Evolutionary conservation across 2,113 vertebrate genomes (phyloP).

Genomic region (Helogale parvula): DNA sequence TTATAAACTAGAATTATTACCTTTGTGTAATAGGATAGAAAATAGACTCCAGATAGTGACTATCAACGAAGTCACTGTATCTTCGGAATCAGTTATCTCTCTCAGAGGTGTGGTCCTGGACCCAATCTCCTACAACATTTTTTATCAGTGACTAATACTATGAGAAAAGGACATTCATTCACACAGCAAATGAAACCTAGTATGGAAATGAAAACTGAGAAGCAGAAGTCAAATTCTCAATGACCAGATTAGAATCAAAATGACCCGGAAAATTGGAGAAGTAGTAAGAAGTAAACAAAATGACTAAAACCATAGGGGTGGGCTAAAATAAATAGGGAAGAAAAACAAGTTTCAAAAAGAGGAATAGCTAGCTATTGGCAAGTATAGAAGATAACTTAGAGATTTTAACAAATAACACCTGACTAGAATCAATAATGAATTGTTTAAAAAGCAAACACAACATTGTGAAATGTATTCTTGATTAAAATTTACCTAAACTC

Average conservation of each 20-base stretch:
- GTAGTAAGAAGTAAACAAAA: slow-evolving; percentile 66
- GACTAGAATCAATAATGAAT: not conserved
- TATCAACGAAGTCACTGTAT: not conserved
- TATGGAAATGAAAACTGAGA: slow-evolving; percentile 73
- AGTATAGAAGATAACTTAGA: not conserved
- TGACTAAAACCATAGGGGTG: slow-evolving; percentile 20
- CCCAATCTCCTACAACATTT: slow-evolving; percentile 19
- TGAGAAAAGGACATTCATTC: slow-evolving; percentile 55
- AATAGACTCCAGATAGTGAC: not conserved
- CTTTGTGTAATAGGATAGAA: not conserved
- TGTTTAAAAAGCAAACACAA: slow-evolving; percentile 44
- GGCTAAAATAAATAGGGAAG: slow-evolving; percentile 39
- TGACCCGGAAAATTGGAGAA: slow-evolving; percentile 69
- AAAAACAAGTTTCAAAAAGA: slow-evolving; percentile 48
- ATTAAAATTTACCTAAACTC: slow-evolving; percentile 1
- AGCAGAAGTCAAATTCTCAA: slow-evolving; percentile 77
- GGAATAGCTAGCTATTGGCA: not conserved
- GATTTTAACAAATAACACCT: slow-evolving; percentile 17
- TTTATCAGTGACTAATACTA: slow-evolving; percentile 77
- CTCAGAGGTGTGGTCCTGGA: slow-evolving; percentile 43
- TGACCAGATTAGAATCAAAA: slow-evolving; percentile 71
- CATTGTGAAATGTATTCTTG: slow-evolving; percentile 2
- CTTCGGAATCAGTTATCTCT: slow-evolving; percentile 28
- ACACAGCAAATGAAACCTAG: slow-evolving; percentile 62
- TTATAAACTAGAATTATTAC: slow-evolving; percentile 22